These are phyloP conservation scores for Drosophila equinoxialis DNA, from an alignment of 1,140 invertebrate species.

Conservation along the genomic window DNA sequence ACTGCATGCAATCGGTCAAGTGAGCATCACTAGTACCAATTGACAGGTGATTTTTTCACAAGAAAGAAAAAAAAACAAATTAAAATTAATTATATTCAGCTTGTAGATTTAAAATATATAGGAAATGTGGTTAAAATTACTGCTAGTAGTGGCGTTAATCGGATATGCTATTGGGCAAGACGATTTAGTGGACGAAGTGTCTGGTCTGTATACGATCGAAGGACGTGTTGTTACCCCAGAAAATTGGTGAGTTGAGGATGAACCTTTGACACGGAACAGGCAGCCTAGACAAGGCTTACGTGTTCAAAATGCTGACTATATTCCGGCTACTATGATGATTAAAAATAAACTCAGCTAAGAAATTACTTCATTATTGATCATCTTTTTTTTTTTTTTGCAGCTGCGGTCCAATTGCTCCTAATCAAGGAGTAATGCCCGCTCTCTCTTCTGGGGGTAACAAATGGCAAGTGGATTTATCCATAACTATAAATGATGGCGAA, in stretches of 20 bases:
- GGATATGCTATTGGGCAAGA: conserved; percentile 65
- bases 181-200: conserved; percentile 68
- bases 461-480: conserved; percentile 91
- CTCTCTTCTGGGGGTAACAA: conserved; percentile 79
- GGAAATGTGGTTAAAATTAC: conserved; percentile 54
- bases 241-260: background rate
- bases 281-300: background rate
- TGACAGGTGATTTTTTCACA: conserved; percentile 13
- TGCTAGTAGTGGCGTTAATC: conserved; percentile 45
- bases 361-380: no score
- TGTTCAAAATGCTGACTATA: background rate
- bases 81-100: conserved; percentile 16
- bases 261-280: background rate
- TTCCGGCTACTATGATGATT: background rate
- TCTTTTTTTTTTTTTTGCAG: background rate
- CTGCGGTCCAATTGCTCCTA: background rate
- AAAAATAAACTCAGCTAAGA: no score
- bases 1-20: background rate
- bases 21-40: background rate
- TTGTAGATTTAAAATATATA: background rate
- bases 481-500: conserved; percentile 94
- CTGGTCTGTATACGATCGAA: conserved; percentile 86
- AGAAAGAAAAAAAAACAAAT: conserved; percentile 28
- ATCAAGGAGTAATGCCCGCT: conserved; percentile 21
- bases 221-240: conserved; percentile 91